Base-by-base conservation (phyloP, 2,888 invertebrate species). In the Bembecia ichneumoniformis region DNA sequence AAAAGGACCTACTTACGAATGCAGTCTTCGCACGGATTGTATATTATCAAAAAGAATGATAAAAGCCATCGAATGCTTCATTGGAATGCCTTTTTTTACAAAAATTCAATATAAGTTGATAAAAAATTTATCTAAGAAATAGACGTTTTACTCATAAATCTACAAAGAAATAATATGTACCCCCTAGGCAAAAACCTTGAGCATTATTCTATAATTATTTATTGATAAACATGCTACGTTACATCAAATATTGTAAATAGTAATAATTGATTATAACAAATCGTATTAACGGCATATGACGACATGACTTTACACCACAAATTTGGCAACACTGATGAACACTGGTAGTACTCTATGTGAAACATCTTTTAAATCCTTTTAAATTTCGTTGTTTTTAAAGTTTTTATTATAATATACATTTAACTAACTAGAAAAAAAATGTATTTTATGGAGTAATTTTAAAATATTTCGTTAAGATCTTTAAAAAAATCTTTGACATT, bases 291-390 rank as follows among this genome's bases (percentile, higher is more conserved):
- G 48, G 28, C 16, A 44, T 35, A 74, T 74, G 71, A 77, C 76
- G 70, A 72, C 70, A 71, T 60, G 57, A 67, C 69, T 75, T 75
- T 78, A 86, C 73, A 82, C 63, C 70, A 28, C 28, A 71, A 84
- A 80, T 87, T 87, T 87, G 87, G 87, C 87, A 87, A 77, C 82
- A 68, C 73, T 74, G 67, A 80, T 83, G 82, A 86, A 87, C 84
- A 83, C 86, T 70, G 69, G 57, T 68, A 40, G 11, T 13, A 40
- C 40, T 40, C 40, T 40, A 40, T 73, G 69, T 60, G 54, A 59
- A 52, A 56, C 55, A 55, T 58, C 53, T 53, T 54, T 59, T 59
- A 63, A 61, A 62, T 66, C 64, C 57, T 52, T 58, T 57, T 55
- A 57, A 59, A 60, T 62, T 57, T 54, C 51, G 50, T 2, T 48